Percentiles rank a stretch among this genome's conserved stretches.
Evolutionary conservation across 2,888 invertebrate species (phyloP).

Genomic region (Anticlea derivata): DNA sequence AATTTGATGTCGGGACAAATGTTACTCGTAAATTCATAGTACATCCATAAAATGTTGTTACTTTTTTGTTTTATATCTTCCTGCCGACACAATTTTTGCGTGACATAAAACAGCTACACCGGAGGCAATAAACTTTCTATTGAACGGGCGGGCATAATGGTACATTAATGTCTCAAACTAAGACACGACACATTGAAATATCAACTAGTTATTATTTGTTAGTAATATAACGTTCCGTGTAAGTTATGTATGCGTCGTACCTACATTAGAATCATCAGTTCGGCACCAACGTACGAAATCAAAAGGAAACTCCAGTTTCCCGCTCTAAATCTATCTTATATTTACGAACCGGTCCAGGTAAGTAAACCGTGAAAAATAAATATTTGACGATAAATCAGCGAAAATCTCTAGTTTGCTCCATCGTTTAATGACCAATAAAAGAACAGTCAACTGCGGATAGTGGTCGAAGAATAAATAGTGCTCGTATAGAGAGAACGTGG

Average conservation of each 20-base stretch:
- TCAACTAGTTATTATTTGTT: constrained; percentile 42
- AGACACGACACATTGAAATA: constrained; percentile 45
- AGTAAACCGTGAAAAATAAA: constrained; percentile 79
- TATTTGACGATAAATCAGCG: constrained; percentile 76
- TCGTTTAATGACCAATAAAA: constrained; percentile 79
- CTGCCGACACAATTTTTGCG: constrained; percentile 52
- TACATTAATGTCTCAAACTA: constrained; percentile 57
- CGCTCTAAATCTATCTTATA: constrained; percentile 60
- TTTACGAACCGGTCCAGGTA: constrained; percentile 62
- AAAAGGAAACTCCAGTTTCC: constrained; percentile 54
- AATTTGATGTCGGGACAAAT: constrained; percentile 14
- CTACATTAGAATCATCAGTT: constrained; percentile 34
- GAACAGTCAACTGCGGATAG: constrained; percentile 75
- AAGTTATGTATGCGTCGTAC: not conserved
- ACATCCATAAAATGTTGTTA: constrained; percentile 35
- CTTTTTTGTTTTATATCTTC: constrained; percentile 50
- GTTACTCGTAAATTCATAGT: constrained; percentile 27
- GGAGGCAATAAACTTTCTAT: constrained; percentile 73
- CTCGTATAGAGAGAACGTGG: constrained; percentile 52
- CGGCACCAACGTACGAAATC: constrained; percentile 43
- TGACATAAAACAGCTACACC: constrained; percentile 51
- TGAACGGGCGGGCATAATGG: constrained; percentile 53
- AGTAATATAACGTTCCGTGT: constrained; percentile 45
- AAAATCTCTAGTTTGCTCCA: constrained; percentile 73
- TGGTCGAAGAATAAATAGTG: constrained; percentile 71